phyloP scores from a whole-genome alignment of 1,140 invertebrate genomes.

The Drosophila kanapiae region DNA sequence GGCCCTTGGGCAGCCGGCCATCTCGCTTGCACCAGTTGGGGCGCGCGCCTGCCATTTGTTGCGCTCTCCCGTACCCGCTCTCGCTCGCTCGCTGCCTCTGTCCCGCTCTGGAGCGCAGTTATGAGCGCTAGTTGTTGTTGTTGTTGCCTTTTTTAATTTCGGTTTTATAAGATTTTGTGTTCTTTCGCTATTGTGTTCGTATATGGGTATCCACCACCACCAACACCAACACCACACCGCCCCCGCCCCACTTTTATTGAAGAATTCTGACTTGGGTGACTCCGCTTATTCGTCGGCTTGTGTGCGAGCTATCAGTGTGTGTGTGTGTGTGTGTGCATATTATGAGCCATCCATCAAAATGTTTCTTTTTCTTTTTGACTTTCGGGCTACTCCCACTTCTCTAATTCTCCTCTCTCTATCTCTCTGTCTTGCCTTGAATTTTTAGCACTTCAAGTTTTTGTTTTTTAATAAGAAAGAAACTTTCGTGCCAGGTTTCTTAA shows the following conservation, averaged over 20 bases:
- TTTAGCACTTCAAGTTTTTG: constrained; percentile 2
- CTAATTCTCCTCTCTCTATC: constrained; percentile 47
- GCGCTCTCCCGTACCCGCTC: constrained; percentile 27
- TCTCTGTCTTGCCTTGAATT: constrained; percentile 10
- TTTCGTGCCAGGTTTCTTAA: constrained; percentile 30
- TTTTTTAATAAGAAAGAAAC: constrained; percentile 7
- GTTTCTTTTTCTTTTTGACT: constrained; percentile 59
- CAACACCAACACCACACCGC: not conserved
- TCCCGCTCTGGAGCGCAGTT: constrained; percentile 59
- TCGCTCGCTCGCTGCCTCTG: constrained; percentile 18
- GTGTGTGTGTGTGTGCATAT: constrained; percentile 54
- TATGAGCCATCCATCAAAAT: constrained; percentile 84
- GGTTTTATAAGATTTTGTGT: constrained; percentile 81
- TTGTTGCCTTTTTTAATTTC: constrained; percentile 79
- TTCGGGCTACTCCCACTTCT: constrained; percentile 81
- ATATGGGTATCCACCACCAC: constrained; percentile 15
- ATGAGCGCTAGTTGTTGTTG: constrained; percentile 71
- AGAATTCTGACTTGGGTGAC: constrained; percentile 63
- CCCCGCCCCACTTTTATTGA: constrained; percentile 4
- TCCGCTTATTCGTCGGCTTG: constrained; percentile 77
- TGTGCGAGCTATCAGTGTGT: constrained; percentile 9
- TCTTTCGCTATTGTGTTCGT: constrained; percentile 66
- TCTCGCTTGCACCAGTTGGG: constrained; percentile 55
- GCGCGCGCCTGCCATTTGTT: constrained; percentile 52
- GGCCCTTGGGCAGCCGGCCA: constrained; percentile 62